Base-by-base conservation (phyloP, 2,888 invertebrate genomes). In the Lamellibrachia satsuma region DNA sequence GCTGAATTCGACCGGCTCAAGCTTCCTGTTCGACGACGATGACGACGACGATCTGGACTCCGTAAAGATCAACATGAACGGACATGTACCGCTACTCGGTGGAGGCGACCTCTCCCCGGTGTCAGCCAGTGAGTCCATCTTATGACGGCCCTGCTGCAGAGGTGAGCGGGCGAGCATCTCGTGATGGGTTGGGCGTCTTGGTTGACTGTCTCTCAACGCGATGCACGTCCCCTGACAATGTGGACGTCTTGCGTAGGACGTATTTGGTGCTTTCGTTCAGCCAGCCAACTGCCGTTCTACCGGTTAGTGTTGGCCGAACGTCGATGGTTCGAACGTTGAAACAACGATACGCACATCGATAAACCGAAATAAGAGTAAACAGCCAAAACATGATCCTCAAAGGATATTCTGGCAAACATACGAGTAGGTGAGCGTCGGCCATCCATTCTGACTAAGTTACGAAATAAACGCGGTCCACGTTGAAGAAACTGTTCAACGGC, bases 31-130 rank as follows among this genome's bases (percentile, higher is more conserved):
- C 75, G 75, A 75, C 22, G 75, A 75, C 75, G 75, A 75, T 6
- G 75, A 75, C 75, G 75, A 75, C 22, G 75, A 75, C 75, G 75
- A 75, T 75, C 75, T 75, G 75, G 75, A 75, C 75, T 75, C 75
- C 22, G 75, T 75, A 6, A n/a, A 75, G 75, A 75, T 75, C 75
- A 75, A 75, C 75, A 75, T 75, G 75, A 75, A 75, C 75, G 75
- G 75, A 75, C 75, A 75, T 2, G 75, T 6, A n/a, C 75, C 75
- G n/a, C 75, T 75, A 22, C 75, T 75, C 75, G 75, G 75, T 4
- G 75, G 75, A 1, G 22, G 4, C 22, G 75, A 15, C n/a, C 75
- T 75, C 22, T 75, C 75, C n/a, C 75, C 75, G 15, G 75, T 75
- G 75, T 75, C 75, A 11, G 75, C 22, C 22, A 75, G 75, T 6